Evolutionary conservation across 2,888 invertebrate genomes (phyloP).

Genomic region (Pseudococcus viburni): DNA sequence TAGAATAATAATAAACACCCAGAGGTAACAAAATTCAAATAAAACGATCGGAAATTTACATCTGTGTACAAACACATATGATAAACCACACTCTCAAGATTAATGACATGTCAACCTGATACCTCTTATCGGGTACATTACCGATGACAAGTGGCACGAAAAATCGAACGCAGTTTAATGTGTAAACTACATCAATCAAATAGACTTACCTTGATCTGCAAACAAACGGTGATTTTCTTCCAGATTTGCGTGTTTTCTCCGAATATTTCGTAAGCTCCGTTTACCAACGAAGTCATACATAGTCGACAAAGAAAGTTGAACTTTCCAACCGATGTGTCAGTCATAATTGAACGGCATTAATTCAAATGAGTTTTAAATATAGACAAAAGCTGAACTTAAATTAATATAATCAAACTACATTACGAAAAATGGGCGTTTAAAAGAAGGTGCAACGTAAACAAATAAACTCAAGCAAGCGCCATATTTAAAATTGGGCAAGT

Average conservation of each 20-base stretch:
- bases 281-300: conserved; percentile 62
- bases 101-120: conserved; percentile 53
- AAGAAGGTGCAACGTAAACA: conserved; percentile 67
- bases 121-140: conserved; percentile 40
- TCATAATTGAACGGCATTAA: conserved; percentile 62
- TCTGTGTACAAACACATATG: conserved; percentile 29
- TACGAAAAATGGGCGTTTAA: conserved; percentile 63
- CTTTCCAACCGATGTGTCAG: conserved; percentile 63
- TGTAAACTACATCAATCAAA: background rate
- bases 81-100: conserved; percentile 37
- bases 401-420: conserved; percentile 64
- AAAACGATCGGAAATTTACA: background rate
- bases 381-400: conserved; percentile 50
- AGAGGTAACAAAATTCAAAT: background rate
- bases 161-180: background rate
- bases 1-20: background rate
- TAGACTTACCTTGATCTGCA: conserved; percentile 64
- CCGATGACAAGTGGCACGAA: conserved; percentile 25
- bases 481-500: conserved; percentile 67
- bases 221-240: conserved; percentile 63
- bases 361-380: conserved; percentile 38
- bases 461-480: conserved; percentile 64
- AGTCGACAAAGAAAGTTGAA: conserved; percentile 66
- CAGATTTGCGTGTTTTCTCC: conserved; percentile 51
- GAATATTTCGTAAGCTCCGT: conserved; percentile 65